Conservation (phyloP, 2,888 invertebrate species). For the Nomada ferruginata region DNA sequence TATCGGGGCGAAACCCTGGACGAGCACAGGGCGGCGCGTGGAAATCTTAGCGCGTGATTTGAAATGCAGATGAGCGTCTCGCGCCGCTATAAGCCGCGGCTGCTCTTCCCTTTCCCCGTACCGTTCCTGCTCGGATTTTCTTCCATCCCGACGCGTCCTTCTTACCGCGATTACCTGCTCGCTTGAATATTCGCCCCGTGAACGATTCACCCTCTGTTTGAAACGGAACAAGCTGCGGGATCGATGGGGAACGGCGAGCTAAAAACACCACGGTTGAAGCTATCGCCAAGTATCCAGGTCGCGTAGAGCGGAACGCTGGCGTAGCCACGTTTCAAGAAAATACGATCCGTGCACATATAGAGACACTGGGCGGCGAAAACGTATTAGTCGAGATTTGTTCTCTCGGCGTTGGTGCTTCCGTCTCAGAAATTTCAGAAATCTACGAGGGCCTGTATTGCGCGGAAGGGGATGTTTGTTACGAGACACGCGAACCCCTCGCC, state of each 20-base stretch:
- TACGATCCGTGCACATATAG: neutral
- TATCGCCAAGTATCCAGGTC: neutral
- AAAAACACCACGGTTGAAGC: too few relatives aligned
- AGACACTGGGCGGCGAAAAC: neutral
- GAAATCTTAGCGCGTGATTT: slow-evolving; percentile 71
- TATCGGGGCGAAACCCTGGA: neutral
- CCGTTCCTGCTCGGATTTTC: slow-evolving; percentile 46
- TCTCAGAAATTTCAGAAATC: slow-evolving; percentile 45
- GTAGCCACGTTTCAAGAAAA: neutral
- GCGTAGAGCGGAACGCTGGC: too few relatives aligned
- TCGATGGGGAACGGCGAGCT: neutral
- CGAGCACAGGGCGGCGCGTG: slow-evolving; percentile 25
- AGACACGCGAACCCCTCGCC: slow-evolving; percentile 31
- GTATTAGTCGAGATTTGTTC: neutral
- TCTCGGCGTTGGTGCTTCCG: slow-evolving; percentile 14
- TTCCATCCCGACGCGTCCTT: slow-evolving; percentile 36
- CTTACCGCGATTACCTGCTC: slow-evolving; percentile 41
- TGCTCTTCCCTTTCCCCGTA: slow-evolving; percentile 33
- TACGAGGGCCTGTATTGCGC: slow-evolving; percentile 49
- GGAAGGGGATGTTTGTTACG: slow-evolving; percentile 68
- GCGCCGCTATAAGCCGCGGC: slow-evolving; percentile 67
- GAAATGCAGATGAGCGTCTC: slow-evolving; percentile 79
- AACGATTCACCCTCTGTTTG: slow-evolving; percentile 18
- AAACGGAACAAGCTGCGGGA: neutral
- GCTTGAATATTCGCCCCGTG: slow-evolving; percentile 55